phyloP scores from a whole-genome alignment of 2,888 invertebrate genomes.

The Hypolimnas misippus region DNA sequence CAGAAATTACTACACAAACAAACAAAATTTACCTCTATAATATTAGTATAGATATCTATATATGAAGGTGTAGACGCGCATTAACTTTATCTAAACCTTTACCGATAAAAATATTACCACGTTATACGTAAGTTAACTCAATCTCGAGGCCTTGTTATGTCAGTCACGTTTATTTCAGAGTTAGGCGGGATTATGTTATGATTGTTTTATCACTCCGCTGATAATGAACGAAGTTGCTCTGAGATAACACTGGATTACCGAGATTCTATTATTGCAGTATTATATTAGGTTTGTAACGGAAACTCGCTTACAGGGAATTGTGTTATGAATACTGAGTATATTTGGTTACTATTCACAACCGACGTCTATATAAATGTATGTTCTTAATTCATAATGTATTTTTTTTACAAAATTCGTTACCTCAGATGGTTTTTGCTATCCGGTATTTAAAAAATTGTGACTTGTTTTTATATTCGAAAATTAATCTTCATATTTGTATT shows the following conservation, averaged over 20 bases:
- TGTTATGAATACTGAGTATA: not conserved
- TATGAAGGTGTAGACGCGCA: too few relatives aligned
- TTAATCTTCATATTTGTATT: too few relatives aligned
- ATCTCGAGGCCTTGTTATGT: not conserved
- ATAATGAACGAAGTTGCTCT: slow-evolving; percentile 8
- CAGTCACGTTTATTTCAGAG: not conserved
- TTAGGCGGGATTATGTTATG: slow-evolving; percentile 5
- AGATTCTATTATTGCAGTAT: slow-evolving; percentile 4
- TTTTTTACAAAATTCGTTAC: too few relatives aligned
- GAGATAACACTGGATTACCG: slow-evolving; percentile 11
- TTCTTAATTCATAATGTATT: too few relatives aligned
- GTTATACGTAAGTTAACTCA: not conserved
- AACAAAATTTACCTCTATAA: too few relatives aligned
- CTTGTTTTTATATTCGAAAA: too few relatives aligned
- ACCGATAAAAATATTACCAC: not conserved
- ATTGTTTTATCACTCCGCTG: slow-evolving; percentile 11
- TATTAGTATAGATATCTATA: too few relatives aligned
- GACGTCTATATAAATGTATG: too few relatives aligned
- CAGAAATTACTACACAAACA: too few relatives aligned
- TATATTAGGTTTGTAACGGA: slow-evolving; percentile 2
- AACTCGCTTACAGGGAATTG: not conserved
- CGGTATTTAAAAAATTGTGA: too few relatives aligned
- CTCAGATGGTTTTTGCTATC: too few relatives aligned
- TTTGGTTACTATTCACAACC: not conserved
- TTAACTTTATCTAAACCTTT: not conserved